phyloP scores from a whole-genome alignment of 2,797 vertebrate genomes.

The Iguana delicatissima region DNA sequence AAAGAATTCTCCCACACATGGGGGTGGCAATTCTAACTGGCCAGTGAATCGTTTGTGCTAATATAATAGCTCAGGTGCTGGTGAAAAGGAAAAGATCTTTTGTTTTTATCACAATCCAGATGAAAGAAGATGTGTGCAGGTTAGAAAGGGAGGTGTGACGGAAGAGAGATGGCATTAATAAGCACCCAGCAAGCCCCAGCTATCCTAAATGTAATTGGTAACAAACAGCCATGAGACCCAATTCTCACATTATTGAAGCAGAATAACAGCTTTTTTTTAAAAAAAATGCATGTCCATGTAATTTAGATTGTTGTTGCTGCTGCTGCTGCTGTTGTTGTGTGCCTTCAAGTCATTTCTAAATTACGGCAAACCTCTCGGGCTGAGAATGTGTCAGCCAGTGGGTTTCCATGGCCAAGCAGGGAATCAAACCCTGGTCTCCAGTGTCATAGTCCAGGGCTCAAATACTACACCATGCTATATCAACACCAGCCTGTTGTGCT shows the following conservation, averaged over 20 bases:
- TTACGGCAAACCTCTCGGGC: no score
- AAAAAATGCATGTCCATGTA: background rate
- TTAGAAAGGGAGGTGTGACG: background rate
- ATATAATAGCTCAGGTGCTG: slow-evolving; percentile 5
- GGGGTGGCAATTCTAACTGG: slow-evolving; percentile 58
- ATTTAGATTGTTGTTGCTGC: no score
- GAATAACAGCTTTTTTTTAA: background rate
- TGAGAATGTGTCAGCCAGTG: no score
- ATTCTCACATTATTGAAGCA: background rate
- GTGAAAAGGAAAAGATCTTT: slow-evolving; percentile 49
- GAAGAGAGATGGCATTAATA: slow-evolving; percentile 4
- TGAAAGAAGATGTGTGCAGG: background rate
- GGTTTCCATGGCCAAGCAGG: no score
- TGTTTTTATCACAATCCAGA: slow-evolving; percentile 22
- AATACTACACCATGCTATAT: no score
- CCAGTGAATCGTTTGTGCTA: slow-evolving; percentile 47
- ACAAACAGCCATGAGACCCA: background rate
- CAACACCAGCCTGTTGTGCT: no score
- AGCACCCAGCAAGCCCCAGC: background rate
- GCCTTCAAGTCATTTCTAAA: no score
- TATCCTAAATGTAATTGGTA: background rate
- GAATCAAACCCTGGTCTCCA: no score
- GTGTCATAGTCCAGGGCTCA: no score
- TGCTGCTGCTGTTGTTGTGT: no score
- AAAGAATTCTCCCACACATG: slow-evolving; percentile 60